Base-by-base conservation (phyloP, 2,113 vertebrate species). In the Gambusia affinis region DNA sequence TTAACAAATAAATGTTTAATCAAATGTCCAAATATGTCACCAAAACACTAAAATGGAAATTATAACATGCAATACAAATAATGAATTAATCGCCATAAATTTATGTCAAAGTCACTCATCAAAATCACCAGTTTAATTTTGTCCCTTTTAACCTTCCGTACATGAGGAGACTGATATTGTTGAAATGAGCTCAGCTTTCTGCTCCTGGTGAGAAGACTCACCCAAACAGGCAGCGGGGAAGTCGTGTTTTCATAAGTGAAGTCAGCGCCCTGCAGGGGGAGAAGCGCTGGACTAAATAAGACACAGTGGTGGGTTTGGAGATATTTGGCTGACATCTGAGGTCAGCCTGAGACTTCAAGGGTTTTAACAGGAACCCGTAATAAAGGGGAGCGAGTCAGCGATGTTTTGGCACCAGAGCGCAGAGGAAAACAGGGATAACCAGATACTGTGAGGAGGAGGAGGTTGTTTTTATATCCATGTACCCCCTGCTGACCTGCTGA, bases 211-310 rank as follows among this genome's bases (percentile, higher is more conserved):
- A 92, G 91, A 92, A 87, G 86, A 73, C 70, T 69, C 70, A 12
- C 51, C 85, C 88, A 92, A 92, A 92, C 88, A 93, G 91, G 88
- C 90, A 88, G 89, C 89, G 82, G 86, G 76, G 85, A 87, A 89
- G 79, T 78, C 66, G 5, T 93, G 92, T 94, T 94, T 92, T 93
- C 83, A 86, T 89, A 89, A 91, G 85, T 85, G 80, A 87, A 87
- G 88, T 87, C 83, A 72, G 75, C 79, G 84, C 87, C 93, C 87
- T 85, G 84, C 79, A 81, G 87, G 78, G 84, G 47, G 71, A 88
- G 85, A 85, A 76, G 44, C 77, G 86, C 72, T 68, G 87, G 87
- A 84, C 86, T 80, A 79, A 85, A 89, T 71, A 73, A 88, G 90
- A 88, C 72, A 68, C 81, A 70, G 78, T 60, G 80, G 72, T 64